phyloP scores from a whole-genome alignment of 1,140 invertebrate species.

The Lethrus apterus region DNA sequence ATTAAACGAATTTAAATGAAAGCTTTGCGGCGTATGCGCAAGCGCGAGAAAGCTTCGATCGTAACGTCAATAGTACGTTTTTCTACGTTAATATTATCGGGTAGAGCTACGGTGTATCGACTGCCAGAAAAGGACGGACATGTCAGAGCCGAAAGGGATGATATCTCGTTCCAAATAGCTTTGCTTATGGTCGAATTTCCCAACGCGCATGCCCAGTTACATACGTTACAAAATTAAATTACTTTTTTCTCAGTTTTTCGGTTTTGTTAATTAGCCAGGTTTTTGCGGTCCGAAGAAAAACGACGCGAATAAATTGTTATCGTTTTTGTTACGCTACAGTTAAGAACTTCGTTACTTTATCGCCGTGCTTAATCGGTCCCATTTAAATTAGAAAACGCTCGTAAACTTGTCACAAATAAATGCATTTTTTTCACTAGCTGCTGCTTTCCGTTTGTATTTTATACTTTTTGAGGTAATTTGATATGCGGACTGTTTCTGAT shows the following conservation, averaged over 20 bases:
- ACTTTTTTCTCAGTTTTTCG: constrained; percentile 11
- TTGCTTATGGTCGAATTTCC: neutral
- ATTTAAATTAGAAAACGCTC: constrained; percentile 3
- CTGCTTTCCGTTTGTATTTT: constrained; percentile 2
- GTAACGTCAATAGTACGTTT: constrained; percentile 14
- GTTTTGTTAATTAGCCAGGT: constrained; percentile 12
- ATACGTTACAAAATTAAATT: constrained; percentile 12
- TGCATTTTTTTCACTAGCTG: neutral
- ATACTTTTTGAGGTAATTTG: too few species aligned
- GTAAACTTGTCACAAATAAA: constrained; percentile 2
- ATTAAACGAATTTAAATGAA: too few species aligned
- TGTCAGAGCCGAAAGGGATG: constrained; percentile 2
- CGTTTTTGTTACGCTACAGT: constrained; percentile 5
- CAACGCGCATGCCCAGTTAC: neutral
- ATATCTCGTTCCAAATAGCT: constrained; percentile 12
- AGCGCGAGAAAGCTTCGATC: constrained; percentile 12
- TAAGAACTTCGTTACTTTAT: constrained; percentile 5
- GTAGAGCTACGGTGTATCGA: constrained; percentile 13
- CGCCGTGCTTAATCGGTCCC: neutral
- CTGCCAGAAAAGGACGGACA: constrained; percentile 11
- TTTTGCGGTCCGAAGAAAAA: constrained; percentile 4
- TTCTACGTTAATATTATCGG: constrained; percentile 13
- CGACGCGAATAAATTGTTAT: neutral
- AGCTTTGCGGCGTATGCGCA: too few species aligned
- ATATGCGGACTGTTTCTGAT: too few species aligned